These are phyloP conservation scores for Gasterosteus nipponicus DNA, from an alignment of 2,113 vertebrate species.

Conservation along the genomic window DNA sequence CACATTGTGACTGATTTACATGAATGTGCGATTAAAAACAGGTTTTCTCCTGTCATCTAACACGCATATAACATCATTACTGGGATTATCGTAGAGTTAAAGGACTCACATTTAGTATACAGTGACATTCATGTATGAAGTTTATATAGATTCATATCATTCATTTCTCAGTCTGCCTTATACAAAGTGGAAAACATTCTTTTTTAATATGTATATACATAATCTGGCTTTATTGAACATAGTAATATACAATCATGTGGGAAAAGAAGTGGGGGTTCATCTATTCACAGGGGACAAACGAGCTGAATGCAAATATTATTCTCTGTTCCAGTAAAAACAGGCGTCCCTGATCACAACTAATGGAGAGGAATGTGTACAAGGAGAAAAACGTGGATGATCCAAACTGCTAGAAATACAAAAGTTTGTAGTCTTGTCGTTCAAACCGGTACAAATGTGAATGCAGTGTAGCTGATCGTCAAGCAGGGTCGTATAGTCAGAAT, in stretches of 20 bases:
- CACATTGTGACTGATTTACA: conserved; percentile 30
- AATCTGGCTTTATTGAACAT: conserved; percentile 69
- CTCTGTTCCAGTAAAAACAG: conserved; percentile 44
- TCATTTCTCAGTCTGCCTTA: not conserved
- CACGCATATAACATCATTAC: conserved; percentile 24
- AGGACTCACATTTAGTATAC: not conserved
- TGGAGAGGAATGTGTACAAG: conserved; percentile 30
- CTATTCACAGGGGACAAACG: conserved; percentile 40
- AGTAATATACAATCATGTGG: conserved; percentile 57
- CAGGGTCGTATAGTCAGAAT: conserved; percentile 43
- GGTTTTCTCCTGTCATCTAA: conserved; percentile 4
- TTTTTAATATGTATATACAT: conserved; percentile 31
- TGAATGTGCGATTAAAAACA: conserved; percentile 38
- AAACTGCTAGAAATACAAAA: conserved; percentile 44
- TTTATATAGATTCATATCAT: not conserved
- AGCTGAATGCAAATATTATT: conserved; percentile 47
- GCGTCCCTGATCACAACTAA: conserved; percentile 16
- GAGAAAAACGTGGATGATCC: conserved; percentile 24
- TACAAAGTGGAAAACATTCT: conserved; percentile 27
- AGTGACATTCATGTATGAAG: conserved; percentile 29
- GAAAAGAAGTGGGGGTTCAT: conserved; percentile 29
- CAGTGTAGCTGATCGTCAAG: conserved; percentile 45
- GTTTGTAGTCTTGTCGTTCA: conserved; percentile 17
- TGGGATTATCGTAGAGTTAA: not conserved
- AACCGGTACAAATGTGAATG: conserved; percentile 34